phyloP scores from a whole-genome alignment of 2,888 invertebrate genomes.

The Apodemia mormo region DNA sequence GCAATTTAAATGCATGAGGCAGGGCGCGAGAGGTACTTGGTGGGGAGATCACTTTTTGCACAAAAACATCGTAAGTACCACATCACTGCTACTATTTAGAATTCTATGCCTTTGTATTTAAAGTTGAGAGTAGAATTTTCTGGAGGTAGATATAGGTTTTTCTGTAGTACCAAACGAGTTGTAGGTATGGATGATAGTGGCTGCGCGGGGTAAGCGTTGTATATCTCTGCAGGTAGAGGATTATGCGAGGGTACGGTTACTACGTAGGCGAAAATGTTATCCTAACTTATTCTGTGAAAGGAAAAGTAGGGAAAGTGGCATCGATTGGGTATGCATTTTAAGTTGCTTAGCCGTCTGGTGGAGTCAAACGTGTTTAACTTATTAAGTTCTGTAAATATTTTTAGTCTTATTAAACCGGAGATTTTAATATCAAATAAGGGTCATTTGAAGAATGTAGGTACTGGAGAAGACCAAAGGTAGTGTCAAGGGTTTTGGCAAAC shows the following conservation, averaged over 20 bases:
- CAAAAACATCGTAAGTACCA: slow-evolving; percentile 47
- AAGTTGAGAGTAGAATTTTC: slow-evolving; percentile 33
- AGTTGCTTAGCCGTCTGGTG: slow-evolving; percentile 24
- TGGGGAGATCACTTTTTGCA: slow-evolving; percentile 58
- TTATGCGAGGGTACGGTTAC: slow-evolving; percentile 70
- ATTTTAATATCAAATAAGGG: too few species aligned
- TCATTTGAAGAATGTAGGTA: too few species aligned
- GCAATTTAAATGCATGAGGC: slow-evolving; percentile 83
- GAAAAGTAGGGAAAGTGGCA: slow-evolving; percentile 77
- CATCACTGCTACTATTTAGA: slow-evolving; percentile 35
- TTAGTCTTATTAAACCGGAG: too few species aligned
- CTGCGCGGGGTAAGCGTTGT: slow-evolving; percentile 74
- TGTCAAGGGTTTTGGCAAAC: too few species aligned
- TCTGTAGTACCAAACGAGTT: slow-evolving; percentile 33
- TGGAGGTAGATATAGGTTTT: slow-evolving; percentile 34
- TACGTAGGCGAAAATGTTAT: slow-evolving; percentile 76
- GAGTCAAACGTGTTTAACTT: not conserved
- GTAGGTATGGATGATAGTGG: slow-evolving; percentile 80
- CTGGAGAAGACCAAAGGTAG: too few species aligned
- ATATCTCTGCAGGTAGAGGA: slow-evolving; percentile 79
- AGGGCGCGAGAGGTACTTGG: slow-evolving; percentile 77
- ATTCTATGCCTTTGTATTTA: slow-evolving; percentile 13
- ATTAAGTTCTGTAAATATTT: not conserved
- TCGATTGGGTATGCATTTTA: slow-evolving; percentile 43
- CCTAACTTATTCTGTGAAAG: slow-evolving; percentile 77